phyloP scores from a whole-genome alignment of 2,888 invertebrate species.

The Sphecodes monilicornis region DNA sequence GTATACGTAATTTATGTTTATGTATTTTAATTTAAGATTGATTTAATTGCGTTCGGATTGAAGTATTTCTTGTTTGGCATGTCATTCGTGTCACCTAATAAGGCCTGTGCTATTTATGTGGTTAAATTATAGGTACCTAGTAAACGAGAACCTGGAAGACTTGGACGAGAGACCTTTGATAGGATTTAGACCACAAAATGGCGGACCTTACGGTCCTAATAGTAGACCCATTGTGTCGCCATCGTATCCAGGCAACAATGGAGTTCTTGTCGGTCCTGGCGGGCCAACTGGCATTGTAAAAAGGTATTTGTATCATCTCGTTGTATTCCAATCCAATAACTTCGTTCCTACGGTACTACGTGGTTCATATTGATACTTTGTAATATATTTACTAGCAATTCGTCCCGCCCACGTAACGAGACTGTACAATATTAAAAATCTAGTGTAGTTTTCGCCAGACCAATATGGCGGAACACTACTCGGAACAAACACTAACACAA shows the following conservation, averaged over 20 bases:
- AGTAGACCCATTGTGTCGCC: conserved; percentile 74
- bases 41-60: no score
- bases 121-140: conserved; percentile 63
- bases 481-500: not conserved
- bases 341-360: conserved; percentile 16
- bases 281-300: conserved; percentile 86
- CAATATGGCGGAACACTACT: not conserved
- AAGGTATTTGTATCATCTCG: conserved; percentile 69
- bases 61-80: not conserved
- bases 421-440: not conserved
- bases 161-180: conserved; percentile 41
- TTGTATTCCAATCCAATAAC: conserved; percentile 48
- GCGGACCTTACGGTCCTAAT: conserved; percentile 78
- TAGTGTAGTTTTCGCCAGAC: not conserved
- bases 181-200: conserved; percentile 66
- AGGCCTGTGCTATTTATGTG: not conserved
- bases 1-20: no score
- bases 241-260: conserved; percentile 66
- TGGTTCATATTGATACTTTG: not conserved
- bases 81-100: not conserved
- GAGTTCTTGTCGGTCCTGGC: conserved; percentile 84
- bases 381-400: not conserved
- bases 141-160: conserved; percentile 66
- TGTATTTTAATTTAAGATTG: not conserved
- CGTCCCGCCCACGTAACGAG: not conserved